Evolutionary conservation across 2,797 vertebrate species (phyloP), one percentile per base, ranked within the genome.

Genomic region (Acanthis flammea): DNA sequence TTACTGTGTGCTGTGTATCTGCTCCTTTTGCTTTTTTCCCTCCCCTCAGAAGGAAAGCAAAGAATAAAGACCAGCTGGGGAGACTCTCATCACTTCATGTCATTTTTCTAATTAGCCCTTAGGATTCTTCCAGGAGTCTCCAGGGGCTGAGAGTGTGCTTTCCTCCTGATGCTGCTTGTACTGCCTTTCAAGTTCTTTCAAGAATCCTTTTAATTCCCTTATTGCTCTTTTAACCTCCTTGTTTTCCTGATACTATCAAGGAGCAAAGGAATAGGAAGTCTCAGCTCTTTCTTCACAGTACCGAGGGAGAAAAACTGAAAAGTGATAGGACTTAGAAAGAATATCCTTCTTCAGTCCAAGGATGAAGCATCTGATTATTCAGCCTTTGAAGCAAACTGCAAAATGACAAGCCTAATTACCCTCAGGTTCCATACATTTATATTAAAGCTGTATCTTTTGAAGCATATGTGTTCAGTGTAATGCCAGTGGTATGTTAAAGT

Each of bases 61-160:
- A 58, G 47, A 68, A 57, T 65, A 44, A 80, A 92, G 61, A 80
- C 23, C 44, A 82, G 17, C 81, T 88, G 76, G 65, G 51, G 78
- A 70, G 62, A 31, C 30, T 87, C 39, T 91, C 54, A 90, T 70
- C 25, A 50, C 61, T 81, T 75, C 41, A 53, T 90, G 66, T 86
- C 53, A 60, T 80, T 83, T 95, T 91, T 89, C 78, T 95, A 44
- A 94, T 94, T 92, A 89, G 81, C 47, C 44, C 19, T 62, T 51
- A 79, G 68, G 72, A 79, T 89, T 42, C 57, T 79, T 79, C 72
- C 65, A 77, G 85, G 67, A 82, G 27, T 67, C 74, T 91, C 54
- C 54, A 53, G 6, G 33, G 66, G 41, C 76, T 86, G 76, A 85
- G 39, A 72, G 54, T 8, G 1, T 47, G 54, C 30, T 77, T 82